Base-by-base conservation (phyloP, 2,113 vertebrate species). In the Sardina pilchardus region DNA sequence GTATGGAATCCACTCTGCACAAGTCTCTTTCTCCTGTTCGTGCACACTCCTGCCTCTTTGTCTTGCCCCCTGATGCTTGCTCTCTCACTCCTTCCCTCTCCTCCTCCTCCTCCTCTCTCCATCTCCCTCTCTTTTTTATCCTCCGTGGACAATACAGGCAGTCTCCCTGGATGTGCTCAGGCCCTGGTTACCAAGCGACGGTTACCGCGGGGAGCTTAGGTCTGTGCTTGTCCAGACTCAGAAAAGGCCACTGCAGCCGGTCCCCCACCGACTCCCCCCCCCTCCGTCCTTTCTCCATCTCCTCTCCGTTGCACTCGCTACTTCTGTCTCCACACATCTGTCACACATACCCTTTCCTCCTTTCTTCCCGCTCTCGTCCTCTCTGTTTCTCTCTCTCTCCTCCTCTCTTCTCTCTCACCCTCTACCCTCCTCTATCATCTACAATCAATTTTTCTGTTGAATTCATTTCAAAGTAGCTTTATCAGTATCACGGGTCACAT, bases 171-270 rank as follows among this genome's bases (percentile, higher is more conserved):
- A 87, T 84, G 85, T 44, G 80, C 89, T 86, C 56, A 30, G 84
- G 89, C 83, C 82, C 85, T 63, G 42, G 88, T 92, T 90, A 91
- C 90, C 90, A 91, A 89, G 90, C 86, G 84, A 91, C 90, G 48
- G 87, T 86, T 86, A 85, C 89, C 4, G 86, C 78, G 81, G 90
- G 88, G 87, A 85, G 45, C 81, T 43, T 87, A 81, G 86, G 83
- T 36, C 53, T 67, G 71, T 30, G 71, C 71, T 78, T 78, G 71
- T 78, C 71, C 71, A 78, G 34, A 10, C 71, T 34, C 30, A 78
- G 71, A 78, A 78, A 78, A 78, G 71, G 71, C 71, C 71, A 78
- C 4, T 14, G 26, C 71, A 17, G 71, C 71, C 71, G 26, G 6
- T 14, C 8, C 26, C 26, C 63, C 24, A 4, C 59, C 21, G 85